Conservation (phyloP, 2,113 vertebrate species). For the Ornithorhynchus anatinus region DNA sequence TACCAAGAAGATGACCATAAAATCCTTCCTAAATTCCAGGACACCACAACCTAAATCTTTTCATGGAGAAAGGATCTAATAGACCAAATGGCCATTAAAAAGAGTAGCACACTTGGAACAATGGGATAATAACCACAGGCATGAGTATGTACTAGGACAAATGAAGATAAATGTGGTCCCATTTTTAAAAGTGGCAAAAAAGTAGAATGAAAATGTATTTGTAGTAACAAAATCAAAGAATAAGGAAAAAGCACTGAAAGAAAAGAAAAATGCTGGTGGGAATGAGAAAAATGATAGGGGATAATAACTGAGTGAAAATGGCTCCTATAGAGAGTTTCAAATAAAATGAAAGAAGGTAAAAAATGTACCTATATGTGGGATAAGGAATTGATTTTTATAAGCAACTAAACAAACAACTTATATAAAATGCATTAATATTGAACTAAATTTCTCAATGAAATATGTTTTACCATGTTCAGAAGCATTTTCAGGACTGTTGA, state of each 20-base stretch:
- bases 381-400: no score
- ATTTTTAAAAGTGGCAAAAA: constrained; percentile 10
- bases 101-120: constrained; percentile 2
- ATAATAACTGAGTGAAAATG: neutral
- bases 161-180: constrained; percentile 23
- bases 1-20: constrained; percentile 24
- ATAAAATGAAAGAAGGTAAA: neutral
- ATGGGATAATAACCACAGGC: neutral
- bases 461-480: no score
- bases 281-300: neutral
- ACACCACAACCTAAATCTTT: constrained; percentile 20
- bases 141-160: neutral
- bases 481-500: no score
- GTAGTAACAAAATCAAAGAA: constrained; percentile 24
- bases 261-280: constrained; percentile 5
- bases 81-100: constrained; percentile 10
- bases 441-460: no score
- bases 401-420: no score
- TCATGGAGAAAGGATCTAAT: neutral
- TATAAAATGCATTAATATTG: no score
- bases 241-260: neutral
- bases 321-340: constrained; percentile 5
- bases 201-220: constrained; percentile 1
- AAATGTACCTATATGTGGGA: no score
- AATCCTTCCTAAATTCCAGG: constrained; percentile 43